These are phyloP conservation scores for Papilio protenor DNA, from an alignment of 2,888 invertebrate genomes.

Conservation along the genomic window DNA sequence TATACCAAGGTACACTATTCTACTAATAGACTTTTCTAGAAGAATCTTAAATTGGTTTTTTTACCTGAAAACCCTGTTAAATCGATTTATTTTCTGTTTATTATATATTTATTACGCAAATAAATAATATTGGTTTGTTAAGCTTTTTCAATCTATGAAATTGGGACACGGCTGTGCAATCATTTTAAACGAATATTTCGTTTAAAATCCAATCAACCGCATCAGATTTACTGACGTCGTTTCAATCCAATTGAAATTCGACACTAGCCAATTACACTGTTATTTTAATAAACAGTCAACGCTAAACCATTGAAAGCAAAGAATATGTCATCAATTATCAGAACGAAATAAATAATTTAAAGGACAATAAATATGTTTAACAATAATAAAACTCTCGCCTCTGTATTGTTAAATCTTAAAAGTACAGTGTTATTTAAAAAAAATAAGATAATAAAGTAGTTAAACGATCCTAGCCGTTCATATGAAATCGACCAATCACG, in stretches of 20 bases:
- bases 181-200: constrained; percentile 17
- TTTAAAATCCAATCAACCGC: constrained; percentile 8
- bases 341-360: neutral
- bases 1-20: constrained; percentile 69
- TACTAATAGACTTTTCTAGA: too few relatives aligned
- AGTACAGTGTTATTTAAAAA: too few relatives aligned
- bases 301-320: neutral
- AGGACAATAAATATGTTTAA: neutral
- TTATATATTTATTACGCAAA: too few relatives aligned
- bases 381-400: too few relatives aligned
- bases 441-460: too few relatives aligned
- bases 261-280: neutral
- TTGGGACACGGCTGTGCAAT: constrained; percentile 1
- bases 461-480: too few relatives aligned
- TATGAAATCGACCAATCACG: too few relatives aligned
- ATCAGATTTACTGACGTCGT: constrained; percentile 2
- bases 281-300: neutral
- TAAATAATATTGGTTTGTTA: neutral
- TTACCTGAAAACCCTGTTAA: too few relatives aligned
- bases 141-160: constrained; percentile 4
- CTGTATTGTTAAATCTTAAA: too few relatives aligned
- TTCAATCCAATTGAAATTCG: constrained; percentile 8
- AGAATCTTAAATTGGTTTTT: too few relatives aligned
- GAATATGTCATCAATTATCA: neutral
- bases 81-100: too few relatives aligned